A percentile compares a stretch with the other conserved stretches of the same genome.
These are phyloP conservation scores for Exocentrus adspersus DNA, from an alignment of 2,888 invertebrate species.

Conservation along the genomic window DNA sequence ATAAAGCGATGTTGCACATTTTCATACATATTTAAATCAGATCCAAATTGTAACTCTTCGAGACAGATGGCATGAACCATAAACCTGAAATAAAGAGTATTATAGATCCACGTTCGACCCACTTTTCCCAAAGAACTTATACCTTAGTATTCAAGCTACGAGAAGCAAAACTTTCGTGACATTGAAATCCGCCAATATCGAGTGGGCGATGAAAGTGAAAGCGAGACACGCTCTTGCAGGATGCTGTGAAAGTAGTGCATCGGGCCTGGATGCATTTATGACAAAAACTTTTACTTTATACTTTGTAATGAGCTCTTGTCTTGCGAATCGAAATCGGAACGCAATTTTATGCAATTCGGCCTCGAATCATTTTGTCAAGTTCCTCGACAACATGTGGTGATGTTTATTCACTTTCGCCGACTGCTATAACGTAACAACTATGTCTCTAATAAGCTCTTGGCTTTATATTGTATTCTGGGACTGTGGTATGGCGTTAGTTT, in stretches of 20 bases:
- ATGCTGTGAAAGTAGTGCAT: conserved; percentile 2
- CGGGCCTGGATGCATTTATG: conserved; percentile 1
- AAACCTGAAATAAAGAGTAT: no score
- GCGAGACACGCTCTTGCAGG: background rate
- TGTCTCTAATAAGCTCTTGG: background rate
- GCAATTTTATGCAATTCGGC: conserved; percentile 1
- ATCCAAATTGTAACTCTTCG: no score
- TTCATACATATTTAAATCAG: no score
- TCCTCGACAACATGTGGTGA: conserved; percentile 5
- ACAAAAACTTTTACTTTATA: conserved; percentile 9
- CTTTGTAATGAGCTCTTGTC: background rate
- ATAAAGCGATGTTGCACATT: no score
- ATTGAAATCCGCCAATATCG: conserved; percentile 13
- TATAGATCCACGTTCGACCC: no score
- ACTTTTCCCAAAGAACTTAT: conserved; percentile 20
- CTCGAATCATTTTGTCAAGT: conserved; percentile 14
- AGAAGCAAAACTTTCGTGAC: conserved; percentile 7
- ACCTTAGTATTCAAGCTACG: background rate
- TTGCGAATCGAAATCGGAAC: background rate
- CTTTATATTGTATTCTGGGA: conserved; percentile 1
- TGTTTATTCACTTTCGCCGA: conserved; percentile 10
- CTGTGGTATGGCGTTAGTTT: conserved; percentile 9
- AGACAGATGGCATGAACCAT: no score
- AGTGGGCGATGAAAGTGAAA: conserved; percentile 21
- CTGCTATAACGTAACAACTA: background rate